Evolutionary conservation across 2,888 invertebrate genomes (phyloP).

Genomic region (Dastarcus helophoroides): DNA sequence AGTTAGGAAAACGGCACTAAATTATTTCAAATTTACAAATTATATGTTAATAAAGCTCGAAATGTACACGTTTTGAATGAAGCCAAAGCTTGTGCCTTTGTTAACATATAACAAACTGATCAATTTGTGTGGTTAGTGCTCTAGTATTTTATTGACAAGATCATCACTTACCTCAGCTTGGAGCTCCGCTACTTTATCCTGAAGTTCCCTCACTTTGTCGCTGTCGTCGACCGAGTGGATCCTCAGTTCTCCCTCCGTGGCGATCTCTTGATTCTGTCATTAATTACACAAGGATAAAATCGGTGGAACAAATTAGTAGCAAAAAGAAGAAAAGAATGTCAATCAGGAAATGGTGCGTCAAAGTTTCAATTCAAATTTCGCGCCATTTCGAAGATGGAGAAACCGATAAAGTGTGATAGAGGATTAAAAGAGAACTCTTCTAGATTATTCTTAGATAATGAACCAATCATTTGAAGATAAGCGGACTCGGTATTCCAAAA

Average conservation of each 20-base stretch:
- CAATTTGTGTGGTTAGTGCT: no score
- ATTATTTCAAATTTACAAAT: neutral
- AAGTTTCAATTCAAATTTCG: no score
- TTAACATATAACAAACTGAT: neutral
- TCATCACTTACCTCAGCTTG: slow-evolving; percentile 73
- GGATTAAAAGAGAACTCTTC: no score
- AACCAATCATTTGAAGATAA: no score
- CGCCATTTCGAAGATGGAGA: no score
- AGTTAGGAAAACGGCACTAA: slow-evolving; percentile 7
- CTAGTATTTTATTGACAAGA: slow-evolving; percentile 5
- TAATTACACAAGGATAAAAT: neutral
- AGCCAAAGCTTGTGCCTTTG: slow-evolving; percentile 10
- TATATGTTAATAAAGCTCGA: no score
- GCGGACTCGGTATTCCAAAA: no score
- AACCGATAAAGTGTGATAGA: slow-evolving; percentile 1
- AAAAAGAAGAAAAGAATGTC: no score
- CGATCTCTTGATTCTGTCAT: slow-evolving; percentile 83
- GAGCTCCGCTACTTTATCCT: slow-evolving; percentile 84
- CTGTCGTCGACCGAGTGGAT: slow-evolving; percentile 72
- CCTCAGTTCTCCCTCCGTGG: slow-evolving; percentile 82
- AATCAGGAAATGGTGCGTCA: no score
- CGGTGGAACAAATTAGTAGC: neutral
- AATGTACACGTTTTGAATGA: slow-evolving; percentile 1
- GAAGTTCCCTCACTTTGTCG: slow-evolving; percentile 77
- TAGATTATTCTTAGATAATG: no score